Percentiles rank a stretch among this genome's conserved stretches.
These are phyloP conservation scores for Cancer borealis DNA, from an alignment of 2,888 invertebrate genomes.

Conservation along the genomic window DNA sequence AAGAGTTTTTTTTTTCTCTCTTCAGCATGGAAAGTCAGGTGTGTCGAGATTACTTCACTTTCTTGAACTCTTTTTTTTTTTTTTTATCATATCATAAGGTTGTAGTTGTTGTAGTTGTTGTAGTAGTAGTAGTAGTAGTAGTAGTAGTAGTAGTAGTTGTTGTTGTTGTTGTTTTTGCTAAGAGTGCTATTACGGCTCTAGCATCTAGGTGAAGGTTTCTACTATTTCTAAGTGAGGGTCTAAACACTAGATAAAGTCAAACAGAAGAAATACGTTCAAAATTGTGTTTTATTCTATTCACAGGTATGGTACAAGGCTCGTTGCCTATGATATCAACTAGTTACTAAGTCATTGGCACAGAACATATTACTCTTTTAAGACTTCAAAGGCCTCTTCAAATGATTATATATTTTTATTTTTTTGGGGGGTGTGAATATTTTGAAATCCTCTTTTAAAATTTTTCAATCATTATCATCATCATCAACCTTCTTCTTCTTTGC, in stretches of 20 bases:
- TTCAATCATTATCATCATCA: background rate
- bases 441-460: background rate
- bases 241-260: conserved; percentile 75
- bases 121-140: background rate
- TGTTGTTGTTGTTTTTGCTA: background rate
- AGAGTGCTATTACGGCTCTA: conserved; percentile 62
- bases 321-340: conserved; percentile 74
- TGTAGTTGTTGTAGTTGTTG: background rate
- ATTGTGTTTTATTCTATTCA: conserved; percentile 76
- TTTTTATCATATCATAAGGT: background rate
- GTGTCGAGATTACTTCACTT: background rate
- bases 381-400: conserved; percentile 73
- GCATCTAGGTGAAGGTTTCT: conserved; percentile 58
- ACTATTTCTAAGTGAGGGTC: conserved; percentile 68
- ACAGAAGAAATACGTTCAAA: conserved; percentile 74
- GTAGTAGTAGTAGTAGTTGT: background rate
- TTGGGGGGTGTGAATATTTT: background rate
- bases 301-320: conserved; percentile 76
- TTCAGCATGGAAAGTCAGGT: background rate
- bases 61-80: background rate
- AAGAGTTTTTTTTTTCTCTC: background rate
- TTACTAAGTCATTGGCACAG: conserved; percentile 76
- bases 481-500: background rate
- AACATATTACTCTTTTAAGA: conserved; percentile 64
- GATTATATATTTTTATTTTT: conserved; percentile 12